Evolutionary conservation across 2,888 invertebrate genomes (phyloP).

Genomic region (Falcaria lacertinaria): DNA sequence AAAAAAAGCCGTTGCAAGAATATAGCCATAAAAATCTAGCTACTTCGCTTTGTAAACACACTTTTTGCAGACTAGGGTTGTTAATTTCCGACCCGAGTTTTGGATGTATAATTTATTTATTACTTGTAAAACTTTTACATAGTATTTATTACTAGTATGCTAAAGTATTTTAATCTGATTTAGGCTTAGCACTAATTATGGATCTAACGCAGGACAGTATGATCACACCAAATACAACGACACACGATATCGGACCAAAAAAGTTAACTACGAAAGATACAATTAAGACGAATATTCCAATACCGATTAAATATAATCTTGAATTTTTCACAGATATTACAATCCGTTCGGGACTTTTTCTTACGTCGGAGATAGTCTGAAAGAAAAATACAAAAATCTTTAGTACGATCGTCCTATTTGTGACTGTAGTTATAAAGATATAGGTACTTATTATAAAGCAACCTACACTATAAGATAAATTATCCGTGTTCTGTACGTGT

Average conservation of each 20-base stretch:
- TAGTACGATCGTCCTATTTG: no score
- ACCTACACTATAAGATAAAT: conserved; percentile 56
- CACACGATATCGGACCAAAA: conserved; percentile 41
- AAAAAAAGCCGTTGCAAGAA: no score
- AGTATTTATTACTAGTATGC: background rate
- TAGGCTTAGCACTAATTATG: conserved; percentile 13
- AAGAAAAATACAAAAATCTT: no score
- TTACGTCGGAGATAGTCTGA: conserved; percentile 51
- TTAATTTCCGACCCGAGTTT: no score
- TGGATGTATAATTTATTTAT: no score
- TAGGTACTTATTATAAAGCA: background rate
- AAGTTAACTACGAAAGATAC: conserved; percentile 40
- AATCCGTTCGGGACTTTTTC: conserved; percentile 40
- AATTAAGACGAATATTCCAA: conserved; percentile 38
- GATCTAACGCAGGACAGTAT: conserved; percentile 21
- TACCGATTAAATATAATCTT: conserved; percentile 29
- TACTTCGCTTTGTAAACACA: no score
- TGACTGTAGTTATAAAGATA: no score
- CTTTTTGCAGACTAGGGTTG: no score
- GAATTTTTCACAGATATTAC: conserved; percentile 29
- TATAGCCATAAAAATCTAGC: no score
- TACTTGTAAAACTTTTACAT: background rate
- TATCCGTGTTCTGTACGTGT: conserved; percentile 48
- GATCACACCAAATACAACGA: conserved; percentile 26
- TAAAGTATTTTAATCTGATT: conserved; percentile 7